Percentiles rank a stretch among this genome's conserved stretches.
phyloP scores from a whole-genome alignment of 2,797 vertebrate species.

The Muscicapa striata region DNA sequence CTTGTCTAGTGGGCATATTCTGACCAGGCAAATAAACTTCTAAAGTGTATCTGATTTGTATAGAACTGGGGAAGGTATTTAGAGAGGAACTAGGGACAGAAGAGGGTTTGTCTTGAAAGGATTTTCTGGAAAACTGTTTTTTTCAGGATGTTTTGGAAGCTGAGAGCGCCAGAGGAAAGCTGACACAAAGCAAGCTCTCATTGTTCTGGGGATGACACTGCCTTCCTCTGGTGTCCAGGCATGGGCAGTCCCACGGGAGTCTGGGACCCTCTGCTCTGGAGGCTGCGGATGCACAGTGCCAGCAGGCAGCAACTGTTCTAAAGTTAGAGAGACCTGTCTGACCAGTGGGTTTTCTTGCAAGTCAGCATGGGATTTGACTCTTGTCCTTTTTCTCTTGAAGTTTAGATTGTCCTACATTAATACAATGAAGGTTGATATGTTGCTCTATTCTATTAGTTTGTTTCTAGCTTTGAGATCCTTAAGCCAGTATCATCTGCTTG shows the following conservation, averaged over 20 bases:
- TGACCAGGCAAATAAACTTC: background rate
- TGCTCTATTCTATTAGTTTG: background rate
- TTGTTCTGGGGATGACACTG: background rate
- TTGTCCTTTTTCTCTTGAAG: background rate
- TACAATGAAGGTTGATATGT: background rate
- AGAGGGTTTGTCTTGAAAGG: background rate
- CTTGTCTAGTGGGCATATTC: background rate
- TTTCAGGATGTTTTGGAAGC: background rate
- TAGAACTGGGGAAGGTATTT: background rate
- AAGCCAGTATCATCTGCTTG: background rate
- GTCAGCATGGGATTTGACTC: background rate
- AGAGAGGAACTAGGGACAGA: background rate
- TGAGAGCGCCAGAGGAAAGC: background rate
- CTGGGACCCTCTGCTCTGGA: background rate
- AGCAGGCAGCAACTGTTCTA: background rate
- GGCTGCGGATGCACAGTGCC: fast-evolving
- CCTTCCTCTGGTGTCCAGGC: background rate
- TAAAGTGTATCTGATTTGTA: background rate
- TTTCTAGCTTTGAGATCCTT: background rate
- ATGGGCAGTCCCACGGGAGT: fast-evolving
- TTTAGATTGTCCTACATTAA: background rate
- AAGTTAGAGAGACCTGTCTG: background rate
- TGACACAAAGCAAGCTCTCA: background rate
- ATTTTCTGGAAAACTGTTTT: background rate
- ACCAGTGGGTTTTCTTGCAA: background rate